Evolutionary conservation across 2,888 invertebrate species (phyloP).

Genomic region (Boloria euphrosyne): DNA sequence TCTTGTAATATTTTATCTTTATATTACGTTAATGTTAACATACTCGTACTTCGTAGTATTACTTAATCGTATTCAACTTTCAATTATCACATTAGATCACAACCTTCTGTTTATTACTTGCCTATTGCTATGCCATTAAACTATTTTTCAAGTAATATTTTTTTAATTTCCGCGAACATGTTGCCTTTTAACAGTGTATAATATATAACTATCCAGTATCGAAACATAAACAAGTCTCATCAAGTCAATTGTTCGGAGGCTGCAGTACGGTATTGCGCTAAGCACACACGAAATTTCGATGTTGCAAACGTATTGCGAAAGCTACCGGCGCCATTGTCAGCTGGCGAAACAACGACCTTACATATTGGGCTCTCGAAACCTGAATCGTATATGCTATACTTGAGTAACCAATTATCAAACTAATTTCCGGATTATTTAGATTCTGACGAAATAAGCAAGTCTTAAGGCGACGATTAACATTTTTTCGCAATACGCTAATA

Average conservation of each 20-base stretch:
- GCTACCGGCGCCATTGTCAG: slow-evolving; percentile 73
- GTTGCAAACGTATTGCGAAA: slow-evolving; percentile 78
- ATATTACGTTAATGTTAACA: slow-evolving; percentile 2
- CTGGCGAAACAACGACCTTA: slow-evolving; percentile 79
- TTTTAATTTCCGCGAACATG: not conserved
- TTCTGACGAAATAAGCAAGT: not conserved
- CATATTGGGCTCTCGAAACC: slow-evolving; percentile 72
- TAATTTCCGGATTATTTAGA: slow-evolving; percentile 5
- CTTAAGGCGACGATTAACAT: not conserved
- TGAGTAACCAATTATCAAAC: not conserved
- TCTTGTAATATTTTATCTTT: not conserved
- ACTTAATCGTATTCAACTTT: no score
- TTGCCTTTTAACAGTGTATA: not conserved
- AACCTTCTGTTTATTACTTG: no score
- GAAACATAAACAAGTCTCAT: slow-evolving; percentile 24
- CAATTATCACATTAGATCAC: no score
- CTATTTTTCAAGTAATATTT: no score
- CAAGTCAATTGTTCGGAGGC: slow-evolving; percentile 34
- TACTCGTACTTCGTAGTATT: not conserved
- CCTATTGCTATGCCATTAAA: no score
- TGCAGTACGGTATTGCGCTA: slow-evolving; percentile 60
- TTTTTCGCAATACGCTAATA: no score
- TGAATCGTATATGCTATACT: slow-evolving; percentile 45
- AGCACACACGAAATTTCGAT: slow-evolving; percentile 78
- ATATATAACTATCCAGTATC: not conserved